These are phyloP conservation scores for Halichoerus grypus DNA, from an alignment of 2,113 vertebrate genomes.

Conservation along the genomic window DNA sequence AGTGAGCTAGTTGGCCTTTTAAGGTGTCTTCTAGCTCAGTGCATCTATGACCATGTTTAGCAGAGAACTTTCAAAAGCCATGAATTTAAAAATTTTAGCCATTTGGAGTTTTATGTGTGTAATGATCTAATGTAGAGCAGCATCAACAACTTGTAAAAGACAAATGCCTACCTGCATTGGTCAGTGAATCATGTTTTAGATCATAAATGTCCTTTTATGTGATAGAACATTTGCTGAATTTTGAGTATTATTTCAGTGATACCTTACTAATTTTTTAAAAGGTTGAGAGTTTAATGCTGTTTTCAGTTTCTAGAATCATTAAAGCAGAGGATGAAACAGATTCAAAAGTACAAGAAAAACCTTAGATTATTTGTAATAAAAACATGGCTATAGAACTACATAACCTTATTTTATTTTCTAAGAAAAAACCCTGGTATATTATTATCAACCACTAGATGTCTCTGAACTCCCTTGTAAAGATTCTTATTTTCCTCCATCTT, in stretches of 20 bases:
- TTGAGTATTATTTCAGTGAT: constrained; percentile 63
- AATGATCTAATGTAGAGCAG: constrained; percentile 21
- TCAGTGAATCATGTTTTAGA: constrained; percentile 38
- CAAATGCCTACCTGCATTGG: constrained; percentile 51
- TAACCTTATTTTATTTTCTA: constrained; percentile 42
- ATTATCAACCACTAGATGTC: constrained; percentile 88
- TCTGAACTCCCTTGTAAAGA: constrained; percentile 82
- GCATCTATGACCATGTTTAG: constrained; percentile 27
- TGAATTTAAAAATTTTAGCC: constrained; percentile 23
- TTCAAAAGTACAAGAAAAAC: constrained; percentile 60
- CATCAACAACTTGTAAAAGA: constrained; percentile 52
- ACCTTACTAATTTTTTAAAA: constrained; percentile 59
- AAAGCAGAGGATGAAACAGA: constrained; percentile 39
- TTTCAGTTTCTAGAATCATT: constrained; percentile 49
- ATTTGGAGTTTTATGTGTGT: neutral
- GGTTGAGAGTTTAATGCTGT: constrained; percentile 50
- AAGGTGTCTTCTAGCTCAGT: constrained; percentile 23
- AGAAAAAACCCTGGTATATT: neutral
- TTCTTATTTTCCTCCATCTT: constrained; percentile 77
- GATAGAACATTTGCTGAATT: constrained; percentile 48
- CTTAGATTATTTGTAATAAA: neutral
- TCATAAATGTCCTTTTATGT: constrained; percentile 18
- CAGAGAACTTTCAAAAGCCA: constrained; percentile 61
- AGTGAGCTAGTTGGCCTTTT: constrained; percentile 36
- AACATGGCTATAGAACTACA: neutral